Conservation (phyloP, 2,113 vertebrate species). For the Indicator indicator region DNA sequence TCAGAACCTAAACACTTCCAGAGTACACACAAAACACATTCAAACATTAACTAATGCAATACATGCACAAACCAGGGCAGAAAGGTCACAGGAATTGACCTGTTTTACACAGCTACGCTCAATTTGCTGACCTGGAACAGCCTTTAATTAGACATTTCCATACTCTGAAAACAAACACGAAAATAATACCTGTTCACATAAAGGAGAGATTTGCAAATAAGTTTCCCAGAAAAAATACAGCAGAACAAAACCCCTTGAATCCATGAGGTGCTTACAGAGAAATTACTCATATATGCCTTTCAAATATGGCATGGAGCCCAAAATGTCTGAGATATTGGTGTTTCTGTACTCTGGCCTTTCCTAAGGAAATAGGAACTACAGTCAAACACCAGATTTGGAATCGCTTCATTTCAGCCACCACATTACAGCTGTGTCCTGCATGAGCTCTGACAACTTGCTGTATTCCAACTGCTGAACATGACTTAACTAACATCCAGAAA, state of each 20-base stretch:
- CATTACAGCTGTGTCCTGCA: neutral
- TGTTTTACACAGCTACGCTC: slow-evolving; percentile 19
- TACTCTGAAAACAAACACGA: neutral
- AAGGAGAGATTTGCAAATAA: neutral
- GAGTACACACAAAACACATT: neutral
- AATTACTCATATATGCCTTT: slow-evolving; percentile 6
- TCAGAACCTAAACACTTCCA: neutral
- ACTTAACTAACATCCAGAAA: slow-evolving; percentile 17
- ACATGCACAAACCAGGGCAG: neutral
- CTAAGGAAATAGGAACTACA: slow-evolving; percentile 4
- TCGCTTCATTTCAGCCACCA: slow-evolving; percentile 29
- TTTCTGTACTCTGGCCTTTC: neutral
- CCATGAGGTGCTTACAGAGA: neutral
- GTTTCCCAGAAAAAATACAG: neutral
- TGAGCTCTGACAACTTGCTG: slow-evolving; percentile 7
- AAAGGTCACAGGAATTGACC: slow-evolving; percentile 23
- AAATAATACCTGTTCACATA: slow-evolving; percentile 1
- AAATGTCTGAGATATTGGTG: neutral
- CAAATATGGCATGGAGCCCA: neutral
- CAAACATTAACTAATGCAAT: neutral
- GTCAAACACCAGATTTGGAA: neutral
- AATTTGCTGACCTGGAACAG: slow-evolving; percentile 18
- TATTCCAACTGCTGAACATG: slow-evolving; percentile 5
- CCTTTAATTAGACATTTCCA: slow-evolving; percentile 40
- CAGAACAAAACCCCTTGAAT: neutral